Evolutionary conservation across 2,797 vertebrate genomes (phyloP).

Genomic region (Danio aesculapii): DNA sequence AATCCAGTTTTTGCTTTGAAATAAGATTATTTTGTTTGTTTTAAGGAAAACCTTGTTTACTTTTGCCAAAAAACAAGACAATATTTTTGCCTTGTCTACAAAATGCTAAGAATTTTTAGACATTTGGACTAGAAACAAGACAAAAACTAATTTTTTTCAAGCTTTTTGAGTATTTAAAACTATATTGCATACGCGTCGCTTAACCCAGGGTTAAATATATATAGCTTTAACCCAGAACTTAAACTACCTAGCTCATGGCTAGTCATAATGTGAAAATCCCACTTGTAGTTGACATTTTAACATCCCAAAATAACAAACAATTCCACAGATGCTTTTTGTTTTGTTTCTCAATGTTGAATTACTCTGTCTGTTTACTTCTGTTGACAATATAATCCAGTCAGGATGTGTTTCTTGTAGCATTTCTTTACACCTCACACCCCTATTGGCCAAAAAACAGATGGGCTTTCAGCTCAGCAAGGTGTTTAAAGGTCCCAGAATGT

Average conservation of each 20-base stretch:
- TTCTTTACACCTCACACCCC: conserved; percentile 27
- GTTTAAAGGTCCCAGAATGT: neutral
- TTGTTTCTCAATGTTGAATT: conserved; percentile 18
- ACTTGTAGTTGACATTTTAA: conserved; percentile 12
- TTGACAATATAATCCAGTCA: conserved; percentile 24
- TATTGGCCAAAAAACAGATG: neutral
- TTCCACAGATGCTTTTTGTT: conserved; percentile 33
- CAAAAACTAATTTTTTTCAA: too few relatives aligned
- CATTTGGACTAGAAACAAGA: too few relatives aligned
- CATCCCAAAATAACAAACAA: conserved; percentile 35
- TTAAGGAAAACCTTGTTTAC: too few relatives aligned
- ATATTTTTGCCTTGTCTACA: too few relatives aligned
- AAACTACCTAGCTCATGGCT: neutral
- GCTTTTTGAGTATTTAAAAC: neutral
- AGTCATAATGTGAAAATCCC: neutral
- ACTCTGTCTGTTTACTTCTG: conserved; percentile 1
- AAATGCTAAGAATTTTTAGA: too few relatives aligned
- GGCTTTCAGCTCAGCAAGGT: neutral
- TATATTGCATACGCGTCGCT: neutral
- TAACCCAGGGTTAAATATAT: neutral
- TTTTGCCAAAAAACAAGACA: too few relatives aligned
- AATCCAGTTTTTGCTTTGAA: too few relatives aligned
- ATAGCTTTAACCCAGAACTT: neutral
- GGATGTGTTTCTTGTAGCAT: conserved; percentile 5
- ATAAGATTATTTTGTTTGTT: too few relatives aligned